These are phyloP conservation scores for Ancistrus triradiatus DNA, from an alignment of 2,113 vertebrate species.

Conservation along the genomic window DNA sequence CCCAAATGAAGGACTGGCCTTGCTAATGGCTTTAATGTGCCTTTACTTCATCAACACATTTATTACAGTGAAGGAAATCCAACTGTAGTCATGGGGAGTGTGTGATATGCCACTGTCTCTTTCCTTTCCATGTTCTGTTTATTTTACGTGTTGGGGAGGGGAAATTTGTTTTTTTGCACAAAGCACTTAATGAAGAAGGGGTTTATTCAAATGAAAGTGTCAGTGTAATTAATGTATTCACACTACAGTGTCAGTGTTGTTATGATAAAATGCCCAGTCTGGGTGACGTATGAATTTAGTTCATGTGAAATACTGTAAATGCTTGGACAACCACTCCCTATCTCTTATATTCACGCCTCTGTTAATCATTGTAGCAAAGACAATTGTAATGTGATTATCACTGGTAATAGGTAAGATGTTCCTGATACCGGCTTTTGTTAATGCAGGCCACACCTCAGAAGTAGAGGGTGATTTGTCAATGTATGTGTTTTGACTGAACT, in stretches of 20 bases:
- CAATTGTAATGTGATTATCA: neutral
- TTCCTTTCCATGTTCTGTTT: constrained; percentile 39
- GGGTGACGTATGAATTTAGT: neutral
- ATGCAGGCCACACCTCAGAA: too few relatives aligned
- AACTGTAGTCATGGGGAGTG: constrained; percentile 11
- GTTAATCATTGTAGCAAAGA: constrained; percentile 2
- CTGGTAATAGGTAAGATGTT: too few relatives aligned
- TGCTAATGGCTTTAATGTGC: constrained; percentile 55
- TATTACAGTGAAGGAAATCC: constrained; percentile 47
- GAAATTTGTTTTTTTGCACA: constrained; percentile 54
- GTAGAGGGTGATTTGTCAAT: neutral
- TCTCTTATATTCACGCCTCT: neutral
- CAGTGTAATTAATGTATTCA: constrained; percentile 33
- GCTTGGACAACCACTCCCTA: constrained; percentile 14
- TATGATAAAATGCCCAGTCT: constrained; percentile 9
- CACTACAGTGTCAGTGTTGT: constrained; percentile 47
- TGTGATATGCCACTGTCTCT: constrained; percentile 13
- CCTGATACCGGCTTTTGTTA: too few relatives aligned
- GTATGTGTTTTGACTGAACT: constrained; percentile 47
- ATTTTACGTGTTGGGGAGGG: constrained; percentile 30
- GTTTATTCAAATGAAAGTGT: constrained; percentile 19
- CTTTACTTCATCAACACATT: constrained; percentile 53
- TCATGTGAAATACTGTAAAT: constrained; percentile 12
- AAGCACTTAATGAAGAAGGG: constrained; percentile 61
- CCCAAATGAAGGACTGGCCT: constrained; percentile 1